Percentiles rank a stretch among this genome's conserved stretches.
phyloP scores from a whole-genome alignment of 2,113 vertebrate genomes.

The Cebus imitator region DNA sequence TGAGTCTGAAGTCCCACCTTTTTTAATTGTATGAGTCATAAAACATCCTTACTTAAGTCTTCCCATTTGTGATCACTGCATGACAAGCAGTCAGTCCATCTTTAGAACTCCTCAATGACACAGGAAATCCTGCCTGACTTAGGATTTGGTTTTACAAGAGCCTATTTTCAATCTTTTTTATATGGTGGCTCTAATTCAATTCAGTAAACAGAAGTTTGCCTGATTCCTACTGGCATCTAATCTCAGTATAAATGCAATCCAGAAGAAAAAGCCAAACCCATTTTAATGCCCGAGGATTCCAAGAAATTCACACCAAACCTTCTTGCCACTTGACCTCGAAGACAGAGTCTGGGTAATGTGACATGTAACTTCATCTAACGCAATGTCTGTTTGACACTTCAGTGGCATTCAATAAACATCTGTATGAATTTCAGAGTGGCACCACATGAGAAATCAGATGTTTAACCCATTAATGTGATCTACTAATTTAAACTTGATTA shows the following conservation, averaged over 20 bases:
- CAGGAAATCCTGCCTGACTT: neutral
- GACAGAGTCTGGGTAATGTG: neutral
- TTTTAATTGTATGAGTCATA: slow-evolving; percentile 5
- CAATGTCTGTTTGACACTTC: neutral
- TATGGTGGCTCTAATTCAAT: neutral
- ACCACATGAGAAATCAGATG: slow-evolving; percentile 20
- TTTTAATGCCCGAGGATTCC: neutral
- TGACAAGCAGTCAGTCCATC: neutral
- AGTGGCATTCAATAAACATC: neutral
- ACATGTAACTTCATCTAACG: neutral
- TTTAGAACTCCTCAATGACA: neutral
- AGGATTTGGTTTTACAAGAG: neutral
- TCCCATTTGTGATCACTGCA: neutral
- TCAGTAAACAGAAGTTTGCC: slow-evolving; percentile 4
- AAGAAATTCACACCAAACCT: slow-evolving; percentile 14
- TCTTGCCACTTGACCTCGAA: neutral
- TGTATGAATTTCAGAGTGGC: neutral
- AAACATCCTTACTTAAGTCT: neutral
- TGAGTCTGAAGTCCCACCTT: neutral
- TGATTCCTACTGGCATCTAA: neutral
- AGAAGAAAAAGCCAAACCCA: slow-evolving; percentile 19
- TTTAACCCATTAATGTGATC: neutral
- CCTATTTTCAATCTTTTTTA: neutral
- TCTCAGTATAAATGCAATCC: neutral
- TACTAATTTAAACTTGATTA: neutral